Evolutionary conservation across 1,140 invertebrate genomes (phyloP), one percentile per base, ranked within the genome.

Genomic region (Philaenus spumarius): DNA sequence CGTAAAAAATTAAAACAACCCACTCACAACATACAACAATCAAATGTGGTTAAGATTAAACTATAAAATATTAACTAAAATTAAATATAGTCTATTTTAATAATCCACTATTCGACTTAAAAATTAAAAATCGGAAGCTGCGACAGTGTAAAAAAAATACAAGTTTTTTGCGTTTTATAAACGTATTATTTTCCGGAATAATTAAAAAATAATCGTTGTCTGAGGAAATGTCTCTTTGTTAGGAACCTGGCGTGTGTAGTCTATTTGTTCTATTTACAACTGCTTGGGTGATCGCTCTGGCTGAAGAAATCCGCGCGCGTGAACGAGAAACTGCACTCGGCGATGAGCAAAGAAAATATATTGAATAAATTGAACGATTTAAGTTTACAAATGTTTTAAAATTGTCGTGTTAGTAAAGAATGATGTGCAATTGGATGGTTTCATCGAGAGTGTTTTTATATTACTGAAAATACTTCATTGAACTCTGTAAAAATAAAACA

Each of bases 121-220:
- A 37, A 53, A 53, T 37, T 51, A 51, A 51, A 53, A n/a, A 39
- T 46, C 37, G 37, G 37, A 53, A 53, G 50, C 50, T 53, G 50
- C 50, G 12, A 11, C 17, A 37, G 30, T 7, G 9, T 53, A 19
- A 15, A 26, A 35, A n/a, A 39, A 39, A 47, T 22, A 17, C 35
- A 26, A 17, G 12, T 15, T 35, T 34, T 51, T 35, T 51, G 9
- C 37, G 23, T 30, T 30, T 30, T 30, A 30, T 4, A 30, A 30
- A 30, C 3, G 9, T 30, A 30, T 30, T 30, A 4, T 30, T 30
- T 3, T 30, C 9, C 26, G 26, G 26, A 30, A 30, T 4, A 30
- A 30, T 4, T 30, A 30, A 30, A 51, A n/a, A n/a, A n/a, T n/a
- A n/a, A 37, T 12, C 17, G 19, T 53, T 37, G 50, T 30, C 22